Evolutionary conservation across 2,888 invertebrate species (phyloP), one percentile per base, ranked within the genome.

Genomic region (Tenthredo amoena): DNA sequence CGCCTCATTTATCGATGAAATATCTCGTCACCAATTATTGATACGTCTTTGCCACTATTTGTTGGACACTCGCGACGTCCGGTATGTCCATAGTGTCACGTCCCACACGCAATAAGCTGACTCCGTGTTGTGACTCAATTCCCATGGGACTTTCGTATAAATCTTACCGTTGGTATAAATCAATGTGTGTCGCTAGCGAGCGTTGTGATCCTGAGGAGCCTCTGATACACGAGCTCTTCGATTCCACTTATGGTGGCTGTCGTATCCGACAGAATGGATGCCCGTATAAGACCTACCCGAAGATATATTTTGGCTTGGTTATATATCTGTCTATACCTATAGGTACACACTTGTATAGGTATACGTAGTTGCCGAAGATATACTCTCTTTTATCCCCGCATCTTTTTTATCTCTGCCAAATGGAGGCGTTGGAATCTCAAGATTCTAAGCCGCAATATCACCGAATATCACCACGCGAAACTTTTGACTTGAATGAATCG

Each of bases 91-190:
- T 81, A 40, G 87, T 88, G 88, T 92, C 90, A 90, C 90, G 88
- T 91, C 92, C 91, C 91, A 92, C 93, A 91, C 93, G 91, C 92
- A 92, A 93, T 93, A 93, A 93, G 92, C 92, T 91, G 93, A 91
- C 91, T 92, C 91, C 92, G 91, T 93, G 93, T 93, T 92, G 92
- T 91, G 92, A 93, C 93, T 93, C 93, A 93, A 93, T 93, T 68
- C 92, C 93, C 89, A 91, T 89, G 90, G 90, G 90, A 92, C 92
- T 92, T 93, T 90, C 91, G 90, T 91, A 93, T 93, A 93, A 93
- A 93, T 93, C 93, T 93, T 90, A 85, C 87, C 88, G 88, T 86
- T 88, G 89, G 90, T 88, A 93, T 93, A 93, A 93, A 93, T 93
- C 93, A 93, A 91, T 91, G 90, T 91, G 92, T 91, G 83, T 50